Evolutionary conservation across 2,113 vertebrate genomes (phyloP), one percentile per base, ranked within the genome.

Genomic region (Apeltes quadracus): DNA sequence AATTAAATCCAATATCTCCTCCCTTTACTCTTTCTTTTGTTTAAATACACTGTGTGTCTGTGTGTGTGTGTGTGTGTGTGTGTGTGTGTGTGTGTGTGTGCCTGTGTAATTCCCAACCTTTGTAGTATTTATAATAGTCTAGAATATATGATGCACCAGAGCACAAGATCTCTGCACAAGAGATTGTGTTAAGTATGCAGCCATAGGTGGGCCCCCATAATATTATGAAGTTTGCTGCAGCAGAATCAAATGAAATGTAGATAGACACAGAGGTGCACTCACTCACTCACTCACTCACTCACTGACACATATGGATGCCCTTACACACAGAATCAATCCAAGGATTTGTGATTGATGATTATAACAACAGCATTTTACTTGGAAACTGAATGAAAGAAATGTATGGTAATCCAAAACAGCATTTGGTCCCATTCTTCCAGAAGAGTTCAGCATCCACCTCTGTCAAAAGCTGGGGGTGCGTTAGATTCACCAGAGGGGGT

Each of bases 51-150:
- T 43, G 36, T 39, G 2, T 25, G 64, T 8, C 22, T 25, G 22
- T 22, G n/a, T 23, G n/a, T 61, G 3, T 43, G 22, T 43, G 58
- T 61, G 22, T 27, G 23, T 41, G 27, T 56, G 54, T 32, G 54
- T 32, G 54, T 69, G 64, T 67, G 50, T 34, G 43, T 67, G 43
- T 58, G 27, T 70, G 69, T 51, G 36, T 27, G 36, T 59, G 61
- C 41, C 27, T 34, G 58, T 55, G 20, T 50, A 15, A 61, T 66
- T 59, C 16, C 55, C 38, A 79, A 84, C 82, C 78, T 87, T 84
- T 82, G 2, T 32, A 32, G 29, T 32, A 32, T 32, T 32, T 32
- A 3, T 32, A 32, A 32, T 32, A 39, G 38, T 39, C 12, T 39
- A 39, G 9, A 8, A 39, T 11, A 39, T 39, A 13, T 39, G 38